These are phyloP conservation scores for Eupithecia pulchellata DNA, from an alignment of 2,888 invertebrate species.

Conservation along the genomic window DNA sequence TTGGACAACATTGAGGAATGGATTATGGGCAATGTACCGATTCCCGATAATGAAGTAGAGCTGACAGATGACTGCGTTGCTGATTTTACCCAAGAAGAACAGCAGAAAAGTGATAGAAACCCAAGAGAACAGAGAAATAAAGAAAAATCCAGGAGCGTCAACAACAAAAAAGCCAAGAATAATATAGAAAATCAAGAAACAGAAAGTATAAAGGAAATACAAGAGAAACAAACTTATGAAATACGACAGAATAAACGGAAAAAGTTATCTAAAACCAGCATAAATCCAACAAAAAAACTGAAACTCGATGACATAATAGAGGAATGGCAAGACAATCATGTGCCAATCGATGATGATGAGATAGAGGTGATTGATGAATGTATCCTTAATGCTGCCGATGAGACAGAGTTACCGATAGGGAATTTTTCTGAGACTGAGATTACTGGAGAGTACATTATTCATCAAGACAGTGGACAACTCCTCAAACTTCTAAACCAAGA, in stretches of 20 bases:
- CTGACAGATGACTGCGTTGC: slow-evolving; percentile 18
- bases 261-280: slow-evolving; percentile 19
- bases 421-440: slow-evolving; percentile 25
- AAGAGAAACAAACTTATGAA: slow-evolving; percentile 22
- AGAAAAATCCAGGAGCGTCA: slow-evolving; percentile 20
- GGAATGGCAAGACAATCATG: slow-evolving; percentile 25
- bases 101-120: slow-evolving; percentile 12
- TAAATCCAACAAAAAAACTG: slow-evolving; percentile 23
- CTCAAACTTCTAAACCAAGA: slow-evolving; percentile 21
- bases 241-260: slow-evolving; percentile 23
- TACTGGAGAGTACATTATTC: slow-evolving; percentile 29
- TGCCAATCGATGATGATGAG: slow-evolving; percentile 26
- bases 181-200: slow-evolving; percentile 11
- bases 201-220: slow-evolving; percentile 23
- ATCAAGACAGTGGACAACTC: slow-evolving; percentile 32
- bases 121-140: slow-evolving; percentile 13
- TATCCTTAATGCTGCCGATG: slow-evolving; percentile 25
- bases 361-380: slow-evolving; percentile 23
- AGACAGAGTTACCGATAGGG: slow-evolving; percentile 26
- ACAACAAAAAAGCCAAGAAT: slow-evolving; percentile 24
- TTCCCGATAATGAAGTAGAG: slow-evolving; percentile 22
- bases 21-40: slow-evolving; percentile 10
- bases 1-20: slow-evolving; percentile 16
- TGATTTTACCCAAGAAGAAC: slow-evolving; percentile 19
- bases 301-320: slow-evolving; percentile 25